Evolutionary conservation across 2,113 vertebrate species (phyloP).

Genomic region (Xenopus borealis): DNA sequence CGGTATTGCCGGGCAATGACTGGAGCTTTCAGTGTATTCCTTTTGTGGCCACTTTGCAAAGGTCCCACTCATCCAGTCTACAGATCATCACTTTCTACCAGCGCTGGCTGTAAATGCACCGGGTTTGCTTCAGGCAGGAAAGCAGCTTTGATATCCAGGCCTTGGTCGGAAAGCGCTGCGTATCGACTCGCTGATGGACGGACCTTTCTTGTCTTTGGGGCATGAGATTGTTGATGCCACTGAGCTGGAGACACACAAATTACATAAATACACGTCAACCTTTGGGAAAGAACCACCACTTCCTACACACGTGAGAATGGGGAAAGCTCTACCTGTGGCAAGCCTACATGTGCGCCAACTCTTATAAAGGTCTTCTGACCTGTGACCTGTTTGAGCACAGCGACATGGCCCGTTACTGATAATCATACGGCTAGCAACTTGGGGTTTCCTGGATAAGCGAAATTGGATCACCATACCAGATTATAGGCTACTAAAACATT

Average conservation of each 20-base stretch:
- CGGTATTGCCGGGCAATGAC: slow-evolving; percentile 63
- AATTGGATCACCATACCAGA: no score
- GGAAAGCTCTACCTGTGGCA: no score
- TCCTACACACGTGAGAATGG: no score
- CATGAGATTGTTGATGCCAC: slow-evolving; percentile 88
- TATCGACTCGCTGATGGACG: slow-evolving; percentile 93
- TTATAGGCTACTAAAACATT: no score
- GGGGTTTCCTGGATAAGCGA: no score
- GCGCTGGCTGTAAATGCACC: slow-evolving; percentile 66
- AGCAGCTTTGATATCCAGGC: slow-evolving; percentile 94
- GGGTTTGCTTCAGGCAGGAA: slow-evolving; percentile 93
- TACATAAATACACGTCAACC: background rate
- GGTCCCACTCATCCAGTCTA: slow-evolving; percentile 55
- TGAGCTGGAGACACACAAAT: slow-evolving; percentile 71
- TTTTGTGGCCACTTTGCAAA: slow-evolving; percentile 51
- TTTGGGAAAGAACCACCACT: no score
- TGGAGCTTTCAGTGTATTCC: slow-evolving; percentile 56
- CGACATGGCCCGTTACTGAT: no score
- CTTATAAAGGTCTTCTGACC: no score
- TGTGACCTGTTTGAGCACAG: no score
- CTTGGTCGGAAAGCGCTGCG: slow-evolving; percentile 92
- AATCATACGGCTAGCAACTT: no score
- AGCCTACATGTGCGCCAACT: no score
- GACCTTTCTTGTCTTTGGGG: slow-evolving; percentile 88
- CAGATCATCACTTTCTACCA: slow-evolving; percentile 97